Conservation (phyloP, 1,140 invertebrate genomes). For the Drosophila rhopaloa region DNA sequence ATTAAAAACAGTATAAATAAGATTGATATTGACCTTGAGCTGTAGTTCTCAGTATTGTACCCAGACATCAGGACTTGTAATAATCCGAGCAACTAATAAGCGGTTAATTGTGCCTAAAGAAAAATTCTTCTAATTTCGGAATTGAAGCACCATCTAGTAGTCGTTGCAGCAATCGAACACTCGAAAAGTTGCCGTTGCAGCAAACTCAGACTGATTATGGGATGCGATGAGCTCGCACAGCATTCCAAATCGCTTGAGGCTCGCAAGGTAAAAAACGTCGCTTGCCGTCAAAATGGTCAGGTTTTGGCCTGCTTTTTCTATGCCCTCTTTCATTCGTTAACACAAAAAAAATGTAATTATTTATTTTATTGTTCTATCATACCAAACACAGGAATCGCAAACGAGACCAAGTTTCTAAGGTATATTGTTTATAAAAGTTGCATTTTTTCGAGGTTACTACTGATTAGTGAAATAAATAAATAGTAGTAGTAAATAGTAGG, state of each 20-base stretch:
- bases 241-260: constrained; percentile 64
- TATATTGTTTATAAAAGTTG: too few species aligned
- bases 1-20: background rate
- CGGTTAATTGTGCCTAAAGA: background rate
- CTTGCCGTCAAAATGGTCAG: constrained; percentile 35
- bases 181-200: constrained; percentile 37
- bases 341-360: background rate
- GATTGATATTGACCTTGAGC: background rate
- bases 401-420: too few species aligned
- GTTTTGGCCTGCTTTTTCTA: background rate
- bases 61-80: background rate
- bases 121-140: constrained; percentile 7
- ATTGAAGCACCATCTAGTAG: constrained; percentile 24
- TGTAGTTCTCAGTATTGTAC: background rate
- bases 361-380: too few species aligned
- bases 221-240: constrained; percentile 54
- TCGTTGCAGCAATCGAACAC: constrained; percentile 17
- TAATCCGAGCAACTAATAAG: constrained; percentile 7
- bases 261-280: constrained; percentile 28
- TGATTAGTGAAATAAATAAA: too few species aligned
- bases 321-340: background rate
- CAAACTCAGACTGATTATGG: constrained; percentile 42
- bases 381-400: too few species aligned
- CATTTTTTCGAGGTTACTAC: too few species aligned
- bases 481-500: too few species aligned